These are phyloP conservation scores for Drosophila aff. DNA, from an alignment of 1,140 invertebrate genomes.

Conservation along the genomic window DNA sequence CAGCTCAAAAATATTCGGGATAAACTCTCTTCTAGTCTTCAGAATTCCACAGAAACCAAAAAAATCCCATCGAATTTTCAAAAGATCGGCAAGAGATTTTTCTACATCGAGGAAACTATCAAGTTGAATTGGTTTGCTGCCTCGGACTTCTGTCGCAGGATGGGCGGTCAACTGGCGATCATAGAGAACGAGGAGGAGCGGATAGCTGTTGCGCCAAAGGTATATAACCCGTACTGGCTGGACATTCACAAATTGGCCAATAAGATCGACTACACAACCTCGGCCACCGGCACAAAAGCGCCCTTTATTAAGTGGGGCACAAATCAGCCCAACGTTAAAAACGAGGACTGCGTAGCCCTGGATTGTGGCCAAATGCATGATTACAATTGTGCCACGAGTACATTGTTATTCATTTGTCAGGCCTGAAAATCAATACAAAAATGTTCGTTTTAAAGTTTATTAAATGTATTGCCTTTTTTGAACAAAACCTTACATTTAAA, in stretches of 20 bases:
- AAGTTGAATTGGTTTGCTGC: conserved; percentile 1
- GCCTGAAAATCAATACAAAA: not conserved
- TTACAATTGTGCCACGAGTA: not conserved
- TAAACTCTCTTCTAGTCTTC: not conserved
- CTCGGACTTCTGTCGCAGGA: not conserved
- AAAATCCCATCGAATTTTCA: not conserved
- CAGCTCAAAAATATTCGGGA: not conserved
- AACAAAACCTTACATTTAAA: not conserved
- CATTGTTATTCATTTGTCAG: conserved; percentile 2
- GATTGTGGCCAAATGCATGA: not conserved
- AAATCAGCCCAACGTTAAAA: not conserved
- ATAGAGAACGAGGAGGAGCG: conserved; percentile 1
- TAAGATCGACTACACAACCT: not conserved
- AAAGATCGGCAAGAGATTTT: not conserved
- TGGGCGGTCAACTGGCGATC: conserved; percentile 1
- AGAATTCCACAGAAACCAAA: not conserved
- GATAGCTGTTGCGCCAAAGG: not conserved
- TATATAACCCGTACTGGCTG: not conserved
- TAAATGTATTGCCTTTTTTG: not conserved
- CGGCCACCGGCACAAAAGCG: not conserved
- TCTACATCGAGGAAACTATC: not conserved
- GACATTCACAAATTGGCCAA: conserved; percentile 7
- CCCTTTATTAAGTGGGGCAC: not conserved
- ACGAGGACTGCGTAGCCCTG: not conserved
- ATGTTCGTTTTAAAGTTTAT: too few relatives aligned